phyloP scores from a whole-genome alignment of 2,888 invertebrate species.

The Hydrotaea cyrtoneurina region DNA sequence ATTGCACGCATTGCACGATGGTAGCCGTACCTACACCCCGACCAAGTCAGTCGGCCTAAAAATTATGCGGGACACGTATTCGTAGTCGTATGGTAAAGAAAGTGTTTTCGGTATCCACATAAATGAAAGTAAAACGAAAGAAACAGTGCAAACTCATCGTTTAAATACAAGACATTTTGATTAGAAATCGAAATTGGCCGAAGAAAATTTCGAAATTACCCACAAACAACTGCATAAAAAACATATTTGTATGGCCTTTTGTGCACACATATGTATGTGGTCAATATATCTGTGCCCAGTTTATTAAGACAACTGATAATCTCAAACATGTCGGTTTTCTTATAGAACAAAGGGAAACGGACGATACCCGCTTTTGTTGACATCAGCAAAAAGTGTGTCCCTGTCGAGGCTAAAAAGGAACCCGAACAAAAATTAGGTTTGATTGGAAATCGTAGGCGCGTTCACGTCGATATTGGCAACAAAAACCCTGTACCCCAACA shows the following conservation, averaged over 20 bases:
- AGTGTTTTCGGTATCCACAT: slow-evolving; percentile 36
- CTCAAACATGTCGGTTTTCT: no score
- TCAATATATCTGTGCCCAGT: no score
- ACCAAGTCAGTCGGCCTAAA: not conserved
- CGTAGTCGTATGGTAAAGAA: slow-evolving; percentile 22
- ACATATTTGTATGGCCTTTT: not conserved
- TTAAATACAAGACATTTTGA: not conserved
- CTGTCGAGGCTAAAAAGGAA: no score
- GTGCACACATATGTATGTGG: no score
- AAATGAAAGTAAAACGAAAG: slow-evolving; percentile 57
- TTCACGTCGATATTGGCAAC: no score
- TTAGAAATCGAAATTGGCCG: slow-evolving; percentile 6
- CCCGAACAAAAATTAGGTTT: no score
- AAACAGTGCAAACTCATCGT: not conserved
- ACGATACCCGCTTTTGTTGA: no score
- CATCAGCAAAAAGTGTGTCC: no score
- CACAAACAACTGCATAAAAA: not conserved
- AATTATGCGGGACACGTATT: slow-evolving; percentile 25
- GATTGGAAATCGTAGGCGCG: no score
- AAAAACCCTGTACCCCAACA: no score
- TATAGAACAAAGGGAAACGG: no score
- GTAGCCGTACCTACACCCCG: not conserved
- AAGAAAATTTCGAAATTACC: slow-evolving; percentile 12
- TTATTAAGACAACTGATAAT: no score
- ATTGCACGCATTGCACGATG: not conserved